Evolutionary conservation across 2,797 vertebrate genomes (phyloP).

Genomic region (Valencia hispanica): DNA sequence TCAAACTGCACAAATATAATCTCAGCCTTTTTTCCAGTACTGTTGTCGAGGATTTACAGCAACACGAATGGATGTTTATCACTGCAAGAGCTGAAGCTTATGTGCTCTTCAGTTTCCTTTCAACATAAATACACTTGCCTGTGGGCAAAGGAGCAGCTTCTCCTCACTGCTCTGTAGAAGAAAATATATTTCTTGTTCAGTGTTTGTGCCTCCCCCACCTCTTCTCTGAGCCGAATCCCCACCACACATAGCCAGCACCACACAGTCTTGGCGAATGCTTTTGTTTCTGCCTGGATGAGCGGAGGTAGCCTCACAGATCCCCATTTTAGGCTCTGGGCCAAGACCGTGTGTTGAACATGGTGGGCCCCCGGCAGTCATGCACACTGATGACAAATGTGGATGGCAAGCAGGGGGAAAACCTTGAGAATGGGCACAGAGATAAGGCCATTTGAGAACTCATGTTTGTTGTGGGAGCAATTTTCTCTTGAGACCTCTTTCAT

Average conservation of each 20-base stretch:
- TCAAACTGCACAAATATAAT: slow-evolving; percentile 10
- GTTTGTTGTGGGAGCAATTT: slow-evolving; percentile 71
- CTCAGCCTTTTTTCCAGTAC: slow-evolving; percentile 1
- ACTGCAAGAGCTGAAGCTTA: slow-evolving; percentile 37
- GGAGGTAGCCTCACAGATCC: slow-evolving; percentile 75
- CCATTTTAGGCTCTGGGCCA: slow-evolving; percentile 72
- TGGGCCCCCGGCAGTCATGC: slow-evolving; percentile 57
- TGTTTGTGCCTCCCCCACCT: slow-evolving; percentile 58
- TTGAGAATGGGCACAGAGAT: slow-evolving; percentile 45
- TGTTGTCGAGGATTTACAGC: slow-evolving; percentile 22
- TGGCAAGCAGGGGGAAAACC: slow-evolving; percentile 37
- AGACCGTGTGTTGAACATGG: slow-evolving; percentile 65
- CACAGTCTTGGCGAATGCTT: slow-evolving; percentile 63
- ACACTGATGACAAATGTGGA: slow-evolving; percentile 55
- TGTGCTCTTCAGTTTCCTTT: slow-evolving; percentile 55
- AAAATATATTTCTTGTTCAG: slow-evolving; percentile 44
- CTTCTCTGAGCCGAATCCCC: slow-evolving; percentile 56
- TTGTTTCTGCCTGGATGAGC: slow-evolving; percentile 66
- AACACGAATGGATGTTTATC: slow-evolving; percentile 41
- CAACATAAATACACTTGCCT: slow-evolving; percentile 70
- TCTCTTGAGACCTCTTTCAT: slow-evolving; percentile 55
- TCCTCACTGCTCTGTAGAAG: slow-evolving; percentile 44
- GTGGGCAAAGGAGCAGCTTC: slow-evolving; percentile 59
- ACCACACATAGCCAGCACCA: slow-evolving; percentile 61
- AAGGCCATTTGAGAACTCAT: slow-evolving; percentile 44